These are phyloP conservation scores for Lota lota DNA, from an alignment of 2,113 vertebrate species.

Conservation along the genomic window DNA sequence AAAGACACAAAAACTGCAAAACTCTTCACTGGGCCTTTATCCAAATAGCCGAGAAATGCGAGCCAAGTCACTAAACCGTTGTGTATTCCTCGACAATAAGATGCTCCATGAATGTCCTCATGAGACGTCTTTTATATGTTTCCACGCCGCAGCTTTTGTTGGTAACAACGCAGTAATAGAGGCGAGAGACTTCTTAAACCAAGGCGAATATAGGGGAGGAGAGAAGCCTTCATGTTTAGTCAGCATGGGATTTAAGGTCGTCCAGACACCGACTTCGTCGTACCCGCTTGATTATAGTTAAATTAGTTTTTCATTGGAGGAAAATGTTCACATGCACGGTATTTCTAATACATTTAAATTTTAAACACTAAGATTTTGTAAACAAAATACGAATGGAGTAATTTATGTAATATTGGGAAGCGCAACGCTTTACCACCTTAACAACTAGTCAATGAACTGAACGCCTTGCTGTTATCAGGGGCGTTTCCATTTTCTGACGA, in stretches of 20 bases:
- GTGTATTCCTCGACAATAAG: constrained; percentile 22
- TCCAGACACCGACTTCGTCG: neutral
- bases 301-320: neutral
- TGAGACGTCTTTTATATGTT: neutral
- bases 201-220: constrained; percentile 63
- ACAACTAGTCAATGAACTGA: constrained; percentile 43
- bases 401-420: no score
- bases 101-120: constrained; percentile 14
- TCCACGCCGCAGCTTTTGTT: constrained; percentile 22
- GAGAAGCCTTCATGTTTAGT: constrained; percentile 57
- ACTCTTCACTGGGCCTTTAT: neutral
- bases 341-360: no score
- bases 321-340: constrained; percentile 4
- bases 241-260: constrained; percentile 75
- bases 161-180: constrained; percentile 15
- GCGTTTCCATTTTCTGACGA: constrained; percentile 59
- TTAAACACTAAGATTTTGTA: no score
- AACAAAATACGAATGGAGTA: no score
- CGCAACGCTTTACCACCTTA: constrained; percentile 60
- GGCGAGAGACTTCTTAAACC: constrained; percentile 63
- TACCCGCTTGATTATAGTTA: neutral
- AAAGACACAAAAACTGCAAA: neutral
- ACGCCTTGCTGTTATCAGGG: constrained; percentile 35
- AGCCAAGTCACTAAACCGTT: neutral
- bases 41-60: constrained; percentile 13